Conservation (phyloP, 30 jellyfish, hydroid and myxozoan species). For the Chrysaora quinquecirrha region DNA sequence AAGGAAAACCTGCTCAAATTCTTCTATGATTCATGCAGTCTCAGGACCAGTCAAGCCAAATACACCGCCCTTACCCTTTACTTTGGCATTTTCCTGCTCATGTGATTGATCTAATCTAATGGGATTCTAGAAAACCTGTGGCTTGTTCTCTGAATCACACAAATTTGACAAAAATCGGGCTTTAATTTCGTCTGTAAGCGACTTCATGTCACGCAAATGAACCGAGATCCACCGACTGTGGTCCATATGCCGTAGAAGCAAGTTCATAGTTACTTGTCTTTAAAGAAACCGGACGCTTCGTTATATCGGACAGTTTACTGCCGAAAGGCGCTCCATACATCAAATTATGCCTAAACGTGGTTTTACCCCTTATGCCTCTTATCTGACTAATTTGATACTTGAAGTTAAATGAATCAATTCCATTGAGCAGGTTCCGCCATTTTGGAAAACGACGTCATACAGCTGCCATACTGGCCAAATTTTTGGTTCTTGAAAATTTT, state of each 20-base stretch:
- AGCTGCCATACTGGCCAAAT: no score
- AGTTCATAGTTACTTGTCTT: not conserved
- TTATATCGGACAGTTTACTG: no score
- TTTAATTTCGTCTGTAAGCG: slow-evolving; percentile 12
- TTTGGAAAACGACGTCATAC: no score
- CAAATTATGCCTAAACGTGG: no score
- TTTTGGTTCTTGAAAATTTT: no score
- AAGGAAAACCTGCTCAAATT: slow-evolving; percentile 26
- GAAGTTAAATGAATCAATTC: no score
- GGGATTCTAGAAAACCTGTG: slow-evolving; percentile 49
- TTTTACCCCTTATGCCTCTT: no score
- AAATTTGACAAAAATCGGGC: slow-evolving; percentile 1
- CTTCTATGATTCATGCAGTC: slow-evolving; percentile 26
- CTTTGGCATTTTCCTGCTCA: slow-evolving; percentile 52
- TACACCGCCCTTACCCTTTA: slow-evolving; percentile 51
- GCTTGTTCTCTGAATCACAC: slow-evolving; percentile 22
- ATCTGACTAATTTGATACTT: no score
- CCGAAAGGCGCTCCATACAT: no score
- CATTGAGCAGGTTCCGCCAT: no score
- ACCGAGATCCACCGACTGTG: slow-evolving; percentile 47
- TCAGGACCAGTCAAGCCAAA: slow-evolving; percentile 60
- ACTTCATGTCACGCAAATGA: slow-evolving; percentile 59
- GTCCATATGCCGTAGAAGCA: not conserved
- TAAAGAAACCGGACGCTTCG: no score
- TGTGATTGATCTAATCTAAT: slow-evolving; percentile 49